A percentile compares a stretch with the other conserved stretches of the same genome.
Evolutionary conservation across 1,140 invertebrate genomes (phyloP).

Genomic region (Polyergus mexicanus): DNA sequence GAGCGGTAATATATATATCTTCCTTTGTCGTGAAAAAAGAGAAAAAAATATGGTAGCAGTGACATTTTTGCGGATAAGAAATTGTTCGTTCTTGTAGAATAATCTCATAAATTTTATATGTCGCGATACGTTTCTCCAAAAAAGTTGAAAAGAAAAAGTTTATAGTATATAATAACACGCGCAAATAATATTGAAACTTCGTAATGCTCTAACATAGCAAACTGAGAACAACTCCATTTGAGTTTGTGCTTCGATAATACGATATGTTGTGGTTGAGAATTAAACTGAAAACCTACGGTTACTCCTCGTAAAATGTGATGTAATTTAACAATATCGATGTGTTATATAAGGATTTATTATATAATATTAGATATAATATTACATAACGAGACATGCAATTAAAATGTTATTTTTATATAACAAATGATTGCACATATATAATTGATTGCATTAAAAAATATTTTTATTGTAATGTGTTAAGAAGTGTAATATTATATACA

Average conservation of each 20-base stretch:
- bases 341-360: neutral
- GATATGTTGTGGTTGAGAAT: constrained; percentile 1
- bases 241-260: neutral
- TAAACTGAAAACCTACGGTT: constrained; percentile 13
- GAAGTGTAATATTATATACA: too few relatives aligned
- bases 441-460: constrained; percentile 5
- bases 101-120: neutral
- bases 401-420: neutral
- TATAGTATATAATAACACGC: neutral
- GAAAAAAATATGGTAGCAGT: neutral
- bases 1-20: neutral
- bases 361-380: neutral
- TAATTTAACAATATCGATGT: constrained; percentile 2
- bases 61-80: constrained; percentile 5
- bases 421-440: neutral
- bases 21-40: neutral
- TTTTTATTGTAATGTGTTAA: neutral
- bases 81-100: neutral
- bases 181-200: neutral
- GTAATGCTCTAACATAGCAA: neutral
- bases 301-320: neutral
- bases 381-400: neutral
- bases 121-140: neutral
- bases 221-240: constrained; percentile 10
- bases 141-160: neutral